Base-by-base conservation (phyloP, 2,113 vertebrate species). In the Tiliqua scincoides region DNA sequence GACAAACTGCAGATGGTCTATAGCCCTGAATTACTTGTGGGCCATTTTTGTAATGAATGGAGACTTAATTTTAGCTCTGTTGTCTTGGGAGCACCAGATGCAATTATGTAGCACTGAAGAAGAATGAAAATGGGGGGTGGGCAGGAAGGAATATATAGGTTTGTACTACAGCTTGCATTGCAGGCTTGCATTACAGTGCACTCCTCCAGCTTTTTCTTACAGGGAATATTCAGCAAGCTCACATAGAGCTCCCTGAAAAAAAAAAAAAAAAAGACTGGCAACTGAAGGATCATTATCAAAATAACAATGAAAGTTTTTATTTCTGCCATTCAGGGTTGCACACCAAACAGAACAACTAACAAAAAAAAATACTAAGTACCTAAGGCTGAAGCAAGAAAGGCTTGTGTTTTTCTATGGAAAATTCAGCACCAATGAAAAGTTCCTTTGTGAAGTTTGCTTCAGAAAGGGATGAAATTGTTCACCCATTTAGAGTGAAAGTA, bases 11-110 rank as follows among this genome's bases (percentile, higher is more conserved):
- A 92, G 90, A 96, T 90, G 92, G 89, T 92, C 93, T 93, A 83
- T 90, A 93, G 93, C 88, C 87, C 89, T 74, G 88, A 95, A 94
- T 95, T 94, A 94, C 79, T 88, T 88, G 93, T 95, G 90, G 89
- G 89, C 91, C 94, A 94, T 95, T 96, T 95, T 90, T 94, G 88
- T 95, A 96, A 96, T 95, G 95, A 97, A 95, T 92, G 92, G 91
- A 94, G 93, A 92, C 90, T 95, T 96, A 95, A 96, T 96, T 96
- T 87, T 88, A 93, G 91, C 87, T 94, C 90, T 76, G 88, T 95
- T 88, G 96, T 93, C 93, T 93, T 93, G 89, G 89, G 91, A 89
- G 89, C 94, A 87, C 85, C 93, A 96, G 95, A 93, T 89, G 93
- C 92, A 94, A 93, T 95, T 94, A 91, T 93, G 91, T 92, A 92